Base-by-base conservation (phyloP, 2,113 vertebrate species). In the Microcebus ravelobensis region DNA sequence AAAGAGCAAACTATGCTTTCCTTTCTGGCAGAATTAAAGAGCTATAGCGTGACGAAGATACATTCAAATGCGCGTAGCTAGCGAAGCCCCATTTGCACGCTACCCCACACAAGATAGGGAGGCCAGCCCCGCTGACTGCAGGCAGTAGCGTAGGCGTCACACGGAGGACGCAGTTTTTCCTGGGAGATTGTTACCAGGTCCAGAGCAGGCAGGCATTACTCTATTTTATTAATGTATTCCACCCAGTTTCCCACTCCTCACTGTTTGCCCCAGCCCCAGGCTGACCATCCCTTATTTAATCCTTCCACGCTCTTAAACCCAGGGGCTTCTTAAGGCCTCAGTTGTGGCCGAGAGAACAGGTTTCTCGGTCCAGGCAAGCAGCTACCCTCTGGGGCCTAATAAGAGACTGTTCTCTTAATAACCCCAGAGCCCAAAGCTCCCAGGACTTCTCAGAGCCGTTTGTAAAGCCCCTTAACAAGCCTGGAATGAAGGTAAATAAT, bases 1-100 rank as follows among this genome's bases (percentile, higher is more conserved):
- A 84, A 94, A 94, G 71, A 92, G 18, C 92, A 67, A 96, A 36
- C n/a, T 39, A 31, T 6, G 45, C 61, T 87, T 70, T 61, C 71
- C 91, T 68, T 73, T 71, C 59, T 73, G 48, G 34, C 61, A 55
- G 55, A 76, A 81, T 0, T 29, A 52, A 93, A 90, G 74, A 73
- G 20, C 52, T 9, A 13, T 0, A 1, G 59, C 13, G 23, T 45
- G 50, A 65, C 87, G 27, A 50, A 82, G 96, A 81, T 65, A 65
- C 48, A 63, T 34, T 81, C 45, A 71, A 80, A 55, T 34, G 45
- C 42, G 36, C 31, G 34, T 4, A 7, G n/a, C 21, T 2, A 55
- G 31, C 70, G 27, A 27, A 12, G 36, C 59, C 14, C 6, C 55
- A n/a, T 74, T 65, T 74, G 73, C 17, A 63, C 0, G 45, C 48